Conservation (phyloP, 2,113 vertebrate genomes). For the Prochilodus magdalenae region DNA sequence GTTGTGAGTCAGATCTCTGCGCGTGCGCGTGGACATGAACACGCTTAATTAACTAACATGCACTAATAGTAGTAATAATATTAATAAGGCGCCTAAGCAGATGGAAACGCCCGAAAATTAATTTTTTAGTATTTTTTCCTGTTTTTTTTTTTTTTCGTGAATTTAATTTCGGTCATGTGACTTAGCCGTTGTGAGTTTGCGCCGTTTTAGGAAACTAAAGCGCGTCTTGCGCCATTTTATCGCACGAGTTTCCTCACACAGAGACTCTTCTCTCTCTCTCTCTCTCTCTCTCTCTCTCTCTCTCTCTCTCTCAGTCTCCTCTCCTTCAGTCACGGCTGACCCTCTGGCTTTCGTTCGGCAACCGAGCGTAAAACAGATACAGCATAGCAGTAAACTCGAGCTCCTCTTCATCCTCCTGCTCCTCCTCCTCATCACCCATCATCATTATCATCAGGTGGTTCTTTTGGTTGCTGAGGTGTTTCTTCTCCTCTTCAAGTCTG, state of each 20-base stretch:
- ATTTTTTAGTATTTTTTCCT: not conserved
- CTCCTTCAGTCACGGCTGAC: no score
- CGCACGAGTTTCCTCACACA: not conserved
- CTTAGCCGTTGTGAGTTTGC: not conserved
- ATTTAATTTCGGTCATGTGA: no score
- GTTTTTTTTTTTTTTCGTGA: not conserved
- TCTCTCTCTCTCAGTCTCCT: no score
- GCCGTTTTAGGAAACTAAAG: not conserved
- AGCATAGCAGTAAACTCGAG: not conserved
- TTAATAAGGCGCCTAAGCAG: no score
- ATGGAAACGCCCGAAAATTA: no score
- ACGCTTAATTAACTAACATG: no score
- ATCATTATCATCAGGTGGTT: constrained; percentile 12
- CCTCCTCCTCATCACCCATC: no score
- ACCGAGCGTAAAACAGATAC: not conserved
- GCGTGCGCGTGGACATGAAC: no score
- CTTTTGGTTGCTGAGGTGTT: constrained; percentile 36
- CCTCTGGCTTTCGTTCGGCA: no score
- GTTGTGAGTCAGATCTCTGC: not conserved
- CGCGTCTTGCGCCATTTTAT: not conserved
- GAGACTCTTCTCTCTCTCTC: no score
- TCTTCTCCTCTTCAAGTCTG: constrained; percentile 77
- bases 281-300: no score
- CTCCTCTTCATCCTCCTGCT: not conserved
- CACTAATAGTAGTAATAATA: no score